phyloP scores from a whole-genome alignment of 2,888 invertebrate genomes.

The Tetropium fuscum region DNA sequence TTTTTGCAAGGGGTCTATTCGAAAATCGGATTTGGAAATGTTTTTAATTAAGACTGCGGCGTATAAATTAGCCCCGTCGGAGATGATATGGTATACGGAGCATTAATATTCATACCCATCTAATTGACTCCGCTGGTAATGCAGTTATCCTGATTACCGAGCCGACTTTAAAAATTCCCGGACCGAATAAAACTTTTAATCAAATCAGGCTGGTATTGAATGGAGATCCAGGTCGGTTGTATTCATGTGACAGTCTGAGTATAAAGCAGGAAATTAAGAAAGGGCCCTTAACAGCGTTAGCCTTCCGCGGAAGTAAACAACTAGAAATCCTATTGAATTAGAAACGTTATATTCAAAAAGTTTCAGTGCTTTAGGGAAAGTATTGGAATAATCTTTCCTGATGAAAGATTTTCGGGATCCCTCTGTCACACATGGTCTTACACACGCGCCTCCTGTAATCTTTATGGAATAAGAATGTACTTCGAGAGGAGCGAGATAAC shows the following conservation, averaged over 20 bases:
- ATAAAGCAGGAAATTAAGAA: conserved; percentile 52
- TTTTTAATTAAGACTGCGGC: conserved; percentile 45
- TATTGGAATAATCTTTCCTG: conserved; percentile 44
- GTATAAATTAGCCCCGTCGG: conserved; percentile 46
- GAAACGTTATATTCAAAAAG: conserved; percentile 32
- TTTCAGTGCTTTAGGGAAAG: conserved; percentile 41
- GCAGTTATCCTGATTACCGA: conserved; percentile 62
- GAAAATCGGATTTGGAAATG: conserved; percentile 43
- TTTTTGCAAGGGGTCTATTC: conserved; percentile 19
- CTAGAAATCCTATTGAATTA: conserved; percentile 52
- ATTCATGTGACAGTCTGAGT: conserved; percentile 37
- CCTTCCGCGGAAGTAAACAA: conserved; percentile 57
- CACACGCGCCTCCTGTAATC: conserved; percentile 58
- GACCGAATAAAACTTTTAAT: conserved; percentile 62
- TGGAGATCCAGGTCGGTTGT: conserved; percentile 45
- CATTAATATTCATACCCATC: conserved; percentile 62
- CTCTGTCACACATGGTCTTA: conserved; percentile 47
- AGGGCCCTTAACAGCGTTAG: conserved; percentile 58
- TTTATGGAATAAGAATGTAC: conserved; percentile 63
- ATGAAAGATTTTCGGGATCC: conserved; percentile 40
- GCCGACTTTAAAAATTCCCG: conserved; percentile 58
- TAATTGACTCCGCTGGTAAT: conserved; percentile 62
- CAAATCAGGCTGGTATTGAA: conserved; percentile 53
- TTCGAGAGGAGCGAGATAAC: conserved; percentile 33
- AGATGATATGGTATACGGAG: conserved; percentile 38